Evolutionary conservation across 2,797 vertebrate species (phyloP).

Genomic region (Clarias laeviceps): DNA sequence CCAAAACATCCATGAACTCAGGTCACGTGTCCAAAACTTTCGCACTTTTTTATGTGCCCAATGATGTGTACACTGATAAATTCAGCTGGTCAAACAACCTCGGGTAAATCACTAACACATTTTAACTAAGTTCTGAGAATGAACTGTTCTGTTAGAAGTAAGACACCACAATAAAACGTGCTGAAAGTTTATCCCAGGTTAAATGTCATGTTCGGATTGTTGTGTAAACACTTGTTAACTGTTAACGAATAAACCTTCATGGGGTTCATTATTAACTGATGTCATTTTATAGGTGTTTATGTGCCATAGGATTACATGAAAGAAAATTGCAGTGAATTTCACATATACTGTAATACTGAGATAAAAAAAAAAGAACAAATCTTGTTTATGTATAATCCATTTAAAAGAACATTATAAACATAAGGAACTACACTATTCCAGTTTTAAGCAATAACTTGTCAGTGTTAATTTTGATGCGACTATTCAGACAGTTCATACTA

Average conservation of each 20-base stretch:
- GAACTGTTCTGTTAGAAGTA: neutral
- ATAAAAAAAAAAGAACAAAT: no score
- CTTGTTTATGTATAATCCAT: neutral
- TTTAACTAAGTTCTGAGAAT: neutral
- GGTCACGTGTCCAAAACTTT: conserved; percentile 58
- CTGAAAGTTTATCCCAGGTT: neutral
- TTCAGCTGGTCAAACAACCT: neutral
- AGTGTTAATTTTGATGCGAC: neutral
- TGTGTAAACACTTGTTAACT: neutral
- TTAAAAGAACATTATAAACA: neutral
- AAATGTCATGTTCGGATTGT: neutral
- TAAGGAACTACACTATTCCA: neutral
- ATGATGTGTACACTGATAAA: neutral
- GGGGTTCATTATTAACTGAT: neutral
- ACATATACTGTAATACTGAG: no score
- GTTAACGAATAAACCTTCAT: neutral
- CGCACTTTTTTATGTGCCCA: conserved; percentile 2
- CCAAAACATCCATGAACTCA: conserved; percentile 50
- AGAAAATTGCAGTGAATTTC: no score
- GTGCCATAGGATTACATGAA: neutral
- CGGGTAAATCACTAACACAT: neutral
- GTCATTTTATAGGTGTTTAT: neutral
- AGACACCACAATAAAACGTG: neutral
- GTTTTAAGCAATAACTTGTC: neutral
- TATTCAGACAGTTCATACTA: neutral